These are phyloP conservation scores for Turritopsis dohrnii DNA, from an alignment of 30 jellyfish, hydroid and myxozoan genomes.

Conservation along the genomic window DNA sequence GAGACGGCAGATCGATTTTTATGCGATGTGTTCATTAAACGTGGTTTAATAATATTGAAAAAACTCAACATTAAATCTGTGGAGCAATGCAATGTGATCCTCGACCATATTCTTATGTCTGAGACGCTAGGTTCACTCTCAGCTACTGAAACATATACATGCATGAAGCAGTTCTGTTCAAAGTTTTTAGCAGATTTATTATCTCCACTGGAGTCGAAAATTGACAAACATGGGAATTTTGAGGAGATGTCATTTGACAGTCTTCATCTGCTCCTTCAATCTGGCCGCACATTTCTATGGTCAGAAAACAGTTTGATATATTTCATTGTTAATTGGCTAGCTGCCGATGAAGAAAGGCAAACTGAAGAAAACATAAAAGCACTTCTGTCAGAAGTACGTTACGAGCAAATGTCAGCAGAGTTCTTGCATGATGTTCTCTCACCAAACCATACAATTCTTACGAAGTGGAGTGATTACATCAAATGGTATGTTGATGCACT, in stretches of 20 bases:
- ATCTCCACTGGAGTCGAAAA: constrained; percentile 21
- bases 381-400: constrained; percentile 23
- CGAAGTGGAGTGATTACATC: constrained; percentile 25
- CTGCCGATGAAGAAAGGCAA: constrained; percentile 10
- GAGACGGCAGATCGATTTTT: constrained; percentile 35
- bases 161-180: constrained; percentile 8
- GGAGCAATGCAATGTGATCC: constrained; percentile 27
- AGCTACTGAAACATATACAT: neutral
- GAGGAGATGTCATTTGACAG: constrained; percentile 3
- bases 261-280: constrained; percentile 15
- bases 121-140: constrained; percentile 7
- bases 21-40: constrained; percentile 22
- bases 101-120: constrained; percentile 7
- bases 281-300: constrained; percentile 15
- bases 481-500: constrained; percentile 34
- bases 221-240: constrained; percentile 20
- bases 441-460: constrained; percentile 13
- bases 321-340: constrained; percentile 29
- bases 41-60: constrained; percentile 17
- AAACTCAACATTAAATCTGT: constrained; percentile 6
- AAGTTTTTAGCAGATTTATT: constrained; percentile 12
- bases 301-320: constrained; percentile 19
- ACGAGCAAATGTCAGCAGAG: constrained; percentile 17
- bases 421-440: constrained; percentile 27
- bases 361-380: constrained; percentile 24